Evolutionary conservation across 2,888 invertebrate genomes (phyloP), one percentile per base, ranked within the genome.

Genomic region (Idaea aversata): DNA sequence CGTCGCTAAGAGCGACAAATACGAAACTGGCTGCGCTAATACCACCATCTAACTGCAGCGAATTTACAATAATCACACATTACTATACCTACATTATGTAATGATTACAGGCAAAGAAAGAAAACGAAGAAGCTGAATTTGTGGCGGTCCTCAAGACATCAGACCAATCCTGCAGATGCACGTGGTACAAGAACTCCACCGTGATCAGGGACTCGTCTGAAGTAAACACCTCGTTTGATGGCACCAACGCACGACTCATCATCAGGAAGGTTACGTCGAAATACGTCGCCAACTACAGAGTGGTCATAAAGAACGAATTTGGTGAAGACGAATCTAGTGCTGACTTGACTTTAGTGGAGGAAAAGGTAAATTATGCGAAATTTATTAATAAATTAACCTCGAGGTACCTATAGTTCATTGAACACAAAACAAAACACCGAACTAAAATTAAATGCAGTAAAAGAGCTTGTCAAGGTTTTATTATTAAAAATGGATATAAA

Each of bases 251-350:
- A 15, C 95, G 96, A 70, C 90, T 99, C 10, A 95, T 95, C 69
- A 97, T 99, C 73, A 95, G 95, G 72, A 95, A 94, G 77, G 96
- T 96, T 61, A 95, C 96, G 64, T 94, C 94, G n/a, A 96, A 97
- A 80, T 95, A 96, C 83, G 94, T 95, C 5, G 98, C 97, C 59
- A 95, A 95, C 63, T 98, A 98, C 88, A 96, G 95, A 80, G 95
- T 98, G 60, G 95, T 97, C 35, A 96, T 99, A 64, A 96, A 95
- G 80, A 99, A 99, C 85, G 97, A 98, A 84, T 96, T 95, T 77
- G 99, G 99, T 63, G 96, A 97, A 83, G 98, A 97, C 76, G 97
- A 97, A 81, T 97, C 97, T 2, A 95, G 95, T 61, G 97, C 98
- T 61, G 96, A 97, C 79, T 94, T 99, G 67, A 97, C 96, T 34